These are phyloP conservation scores for Corythoichthys intestinalis DNA, from an alignment of 2,113 vertebrate genomes.

Conservation along the genomic window DNA sequence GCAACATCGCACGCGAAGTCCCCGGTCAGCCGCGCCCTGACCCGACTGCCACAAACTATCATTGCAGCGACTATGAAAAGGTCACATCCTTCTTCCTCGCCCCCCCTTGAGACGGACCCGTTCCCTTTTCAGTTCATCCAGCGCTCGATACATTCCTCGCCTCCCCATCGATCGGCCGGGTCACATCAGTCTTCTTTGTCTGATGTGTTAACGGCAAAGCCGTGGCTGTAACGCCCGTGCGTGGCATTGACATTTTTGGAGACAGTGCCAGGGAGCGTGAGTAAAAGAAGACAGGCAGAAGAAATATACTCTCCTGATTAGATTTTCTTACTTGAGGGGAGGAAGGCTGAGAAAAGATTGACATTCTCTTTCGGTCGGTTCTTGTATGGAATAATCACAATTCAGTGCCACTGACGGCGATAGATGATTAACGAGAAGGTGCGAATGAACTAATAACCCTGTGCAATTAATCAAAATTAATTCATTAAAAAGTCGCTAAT, in stretches of 20 bases:
- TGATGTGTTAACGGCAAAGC: constrained; percentile 26
- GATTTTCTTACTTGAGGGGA: constrained; percentile 21
- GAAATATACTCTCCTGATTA: constrained; percentile 15
- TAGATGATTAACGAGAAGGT: too few species aligned
- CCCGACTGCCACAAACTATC: constrained; percentile 41
- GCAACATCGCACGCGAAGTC: constrained; percentile 45
- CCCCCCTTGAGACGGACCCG: constrained; percentile 26
- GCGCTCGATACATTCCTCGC: constrained; percentile 21
- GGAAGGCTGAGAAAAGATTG: constrained; percentile 1
- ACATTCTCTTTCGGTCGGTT: background rate
- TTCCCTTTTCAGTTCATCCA: constrained; percentile 17
- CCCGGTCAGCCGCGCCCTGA: constrained; percentile 28
- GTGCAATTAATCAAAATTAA: too few species aligned
- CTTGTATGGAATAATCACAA: too few species aligned
- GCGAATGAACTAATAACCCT: too few species aligned
- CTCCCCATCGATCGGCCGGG: constrained; percentile 28
- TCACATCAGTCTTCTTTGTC: constrained; percentile 30
- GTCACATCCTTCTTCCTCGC: constrained; percentile 33
- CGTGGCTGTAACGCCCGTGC: constrained; percentile 3
- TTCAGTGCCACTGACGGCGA: too few species aligned
- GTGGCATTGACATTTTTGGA: constrained; percentile 31
- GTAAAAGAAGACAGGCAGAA: constrained; percentile 6
- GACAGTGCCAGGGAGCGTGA: constrained; percentile 10
- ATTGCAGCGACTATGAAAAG: constrained; percentile 56
- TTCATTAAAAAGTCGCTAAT: too few species aligned